These are phyloP conservation scores for Typhlichthys subterraneus DNA, from an alignment of 2,797 vertebrate genomes.

Conservation along the genomic window DNA sequence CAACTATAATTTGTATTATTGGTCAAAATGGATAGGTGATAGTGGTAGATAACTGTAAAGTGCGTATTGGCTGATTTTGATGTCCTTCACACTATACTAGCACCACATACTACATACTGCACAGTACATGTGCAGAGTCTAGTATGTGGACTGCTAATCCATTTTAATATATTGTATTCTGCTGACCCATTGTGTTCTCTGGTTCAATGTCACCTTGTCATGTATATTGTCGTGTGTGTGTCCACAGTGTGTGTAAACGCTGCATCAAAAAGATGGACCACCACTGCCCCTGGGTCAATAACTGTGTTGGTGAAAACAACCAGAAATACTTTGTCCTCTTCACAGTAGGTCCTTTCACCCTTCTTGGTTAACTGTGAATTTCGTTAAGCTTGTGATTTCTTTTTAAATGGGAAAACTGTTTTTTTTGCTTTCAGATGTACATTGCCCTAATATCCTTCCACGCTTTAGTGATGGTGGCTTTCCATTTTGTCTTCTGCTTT, in stretches of 20 bases:
- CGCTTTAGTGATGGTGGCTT: constrained; percentile 89
- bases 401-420: constrained; percentile 1
- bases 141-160: background rate
- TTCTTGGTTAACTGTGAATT: background rate
- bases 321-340: constrained; percentile 99
- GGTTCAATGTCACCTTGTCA: too few species aligned
- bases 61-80: too few species aligned
- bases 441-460: constrained; percentile 96
- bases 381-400: background rate
- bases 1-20: too few species aligned
- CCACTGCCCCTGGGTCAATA: constrained; percentile 99
- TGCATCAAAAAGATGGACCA: constrained; percentile 99
- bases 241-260: constrained; percentile 92
- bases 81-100: too few species aligned
- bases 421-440: constrained; percentile 90
- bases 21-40: too few species aligned
- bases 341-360: constrained; percentile 85
- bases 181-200: background rate
- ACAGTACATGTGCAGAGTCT: too few species aligned
- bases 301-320: constrained; percentile 98
- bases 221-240: background rate
- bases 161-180: too few species aligned
- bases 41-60: too few species aligned
- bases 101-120: too few species aligned
- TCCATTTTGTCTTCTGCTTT: constrained; percentile 96